A percentile compares a stretch with the other conserved stretches of the same genome.
Conservation (phyloP, 2,113 vertebrate genomes). For the Tachysurus vachellii region DNA sequence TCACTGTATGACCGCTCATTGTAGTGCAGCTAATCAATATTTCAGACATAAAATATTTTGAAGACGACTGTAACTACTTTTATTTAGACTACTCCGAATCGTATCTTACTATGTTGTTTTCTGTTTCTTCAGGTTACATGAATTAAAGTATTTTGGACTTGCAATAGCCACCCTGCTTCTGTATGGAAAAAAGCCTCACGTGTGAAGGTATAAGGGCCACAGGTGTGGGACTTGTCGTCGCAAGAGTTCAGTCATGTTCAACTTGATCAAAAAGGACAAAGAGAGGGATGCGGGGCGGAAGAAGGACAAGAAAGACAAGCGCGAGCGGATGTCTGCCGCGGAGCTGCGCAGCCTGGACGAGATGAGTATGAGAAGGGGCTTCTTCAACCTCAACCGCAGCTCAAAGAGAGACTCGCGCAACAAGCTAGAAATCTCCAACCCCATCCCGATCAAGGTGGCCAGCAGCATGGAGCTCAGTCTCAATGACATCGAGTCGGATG, state of each 20-base stretch:
- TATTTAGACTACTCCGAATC: neutral
- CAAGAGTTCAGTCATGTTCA: slow-evolving; percentile 73
- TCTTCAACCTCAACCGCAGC: slow-evolving; percentile 91
- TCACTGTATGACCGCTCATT: neutral
- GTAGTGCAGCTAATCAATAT: neutral
- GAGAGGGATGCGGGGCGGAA: slow-evolving; percentile 83
- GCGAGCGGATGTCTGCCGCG: slow-evolving; percentile 90
- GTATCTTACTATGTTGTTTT: neutral
- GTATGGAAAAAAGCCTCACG: slow-evolving; percentile 55
- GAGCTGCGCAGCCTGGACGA: slow-evolving; percentile 94
- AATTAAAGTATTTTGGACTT: slow-evolving; percentile 38
- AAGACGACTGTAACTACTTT: neutral
- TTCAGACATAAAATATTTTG: neutral
- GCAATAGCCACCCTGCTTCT: slow-evolving; percentile 37
- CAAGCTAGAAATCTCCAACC: slow-evolving; percentile 91
- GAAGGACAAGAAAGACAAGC: slow-evolving; percentile 92
- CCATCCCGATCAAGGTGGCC: slow-evolving; percentile 93
- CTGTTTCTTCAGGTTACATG: slow-evolving; percentile 19
- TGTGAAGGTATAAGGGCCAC: slow-evolving; percentile 46
- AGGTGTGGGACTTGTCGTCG: slow-evolving; percentile 29
- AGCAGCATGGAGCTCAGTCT: slow-evolving; percentile 85
- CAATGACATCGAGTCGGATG: slow-evolving; percentile 82
- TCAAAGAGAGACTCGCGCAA: slow-evolving; percentile 86
- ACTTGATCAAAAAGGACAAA: slow-evolving; percentile 93
- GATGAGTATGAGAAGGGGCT: slow-evolving; percentile 91